Evolutionary conservation across 2,888 invertebrate genomes (phyloP), one percentile per base, ranked within the genome.

Genomic region (Caenorhabditis sp.): DNA sequence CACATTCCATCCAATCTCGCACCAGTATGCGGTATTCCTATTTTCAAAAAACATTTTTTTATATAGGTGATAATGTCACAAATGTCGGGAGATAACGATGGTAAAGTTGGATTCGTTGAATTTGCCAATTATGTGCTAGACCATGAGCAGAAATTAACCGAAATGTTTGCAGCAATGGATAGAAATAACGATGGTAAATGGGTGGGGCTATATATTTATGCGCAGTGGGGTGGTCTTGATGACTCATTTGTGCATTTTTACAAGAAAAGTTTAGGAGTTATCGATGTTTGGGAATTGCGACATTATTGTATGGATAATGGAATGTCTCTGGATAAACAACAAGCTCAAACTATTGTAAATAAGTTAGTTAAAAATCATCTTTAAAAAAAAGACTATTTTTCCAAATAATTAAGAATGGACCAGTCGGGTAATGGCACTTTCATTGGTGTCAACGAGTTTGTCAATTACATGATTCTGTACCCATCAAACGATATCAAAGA

Each of bases 121-220:
- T 97, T 99, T 89, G 93, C 97, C 83, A 93, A 93, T 87, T 97
- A 97, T 89, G 94, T 97, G 23, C 91, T 93, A 60, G 96, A 96
- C 88, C 97, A 97, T 88, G 97, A 99, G 89, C 95, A 95, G 89
- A 94, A 95, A 88, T 91, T 99, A 61, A 92, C 92, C 66, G 90
- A 96, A 59, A 94, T 96, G 88, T 99, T 99, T 90, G 92, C 93
- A 59, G 93, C 95, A 88, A 91, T 99, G 85, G 97, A 99, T 90
- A 93, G 92, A 88, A 97, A 97, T 90, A 92, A 92, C 90, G 97
- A 99, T 92, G 99, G 97, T 95, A 90, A 91, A 14, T 43, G 92
- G 89, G 38, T 89, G n/a, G 36, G 31, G 20, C 21, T 69, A 26
- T 8, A 56, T 57, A 26, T 57, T 56, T 1, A 17, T 0, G 10